Percentiles rank a stretch among this genome's conserved stretches.
These are phyloP conservation scores for Carcina quercana DNA, from an alignment of 2,888 invertebrate species.

Conservation along the genomic window DNA sequence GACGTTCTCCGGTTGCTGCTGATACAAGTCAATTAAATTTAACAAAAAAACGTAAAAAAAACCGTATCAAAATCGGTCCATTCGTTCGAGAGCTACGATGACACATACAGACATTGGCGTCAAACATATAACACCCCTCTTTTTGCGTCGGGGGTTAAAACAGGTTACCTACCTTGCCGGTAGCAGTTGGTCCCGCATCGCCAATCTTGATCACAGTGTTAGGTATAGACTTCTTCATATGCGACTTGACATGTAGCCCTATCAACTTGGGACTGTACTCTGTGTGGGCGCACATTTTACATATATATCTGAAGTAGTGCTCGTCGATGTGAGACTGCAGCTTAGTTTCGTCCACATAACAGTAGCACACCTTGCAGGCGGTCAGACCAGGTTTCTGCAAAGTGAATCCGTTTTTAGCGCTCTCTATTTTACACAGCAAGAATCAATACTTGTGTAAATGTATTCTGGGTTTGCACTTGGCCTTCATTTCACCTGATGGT, in stretches of 20 bases:
- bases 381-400: slow-evolving; percentile 38
- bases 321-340: slow-evolving; percentile 28
- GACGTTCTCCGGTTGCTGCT: no score
- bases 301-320: slow-evolving; percentile 42
- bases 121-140: no score
- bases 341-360: slow-evolving; percentile 32
- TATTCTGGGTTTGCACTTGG: no score
- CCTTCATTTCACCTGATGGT: no score
- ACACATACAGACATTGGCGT: no score
- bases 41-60: no score
- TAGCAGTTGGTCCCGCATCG: slow-evolving; percentile 14
- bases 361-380: slow-evolving; percentile 50
- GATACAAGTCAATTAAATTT: neutral
- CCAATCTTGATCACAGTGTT: slow-evolving; percentile 38
- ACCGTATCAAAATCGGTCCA: no score
- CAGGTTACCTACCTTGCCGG: slow-evolving; percentile 23
- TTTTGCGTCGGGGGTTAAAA: neutral
- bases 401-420: no score
- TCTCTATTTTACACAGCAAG: no score
- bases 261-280: slow-evolving; percentile 33
- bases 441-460: no score
- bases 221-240: slow-evolving; percentile 23
- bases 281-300: slow-evolving; percentile 38
- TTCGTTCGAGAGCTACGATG: no score
- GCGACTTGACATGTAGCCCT: slow-evolving; percentile 29